Base-by-base conservation (phyloP, 2,888 invertebrate species). In the Morinoia aosen region DNA sequence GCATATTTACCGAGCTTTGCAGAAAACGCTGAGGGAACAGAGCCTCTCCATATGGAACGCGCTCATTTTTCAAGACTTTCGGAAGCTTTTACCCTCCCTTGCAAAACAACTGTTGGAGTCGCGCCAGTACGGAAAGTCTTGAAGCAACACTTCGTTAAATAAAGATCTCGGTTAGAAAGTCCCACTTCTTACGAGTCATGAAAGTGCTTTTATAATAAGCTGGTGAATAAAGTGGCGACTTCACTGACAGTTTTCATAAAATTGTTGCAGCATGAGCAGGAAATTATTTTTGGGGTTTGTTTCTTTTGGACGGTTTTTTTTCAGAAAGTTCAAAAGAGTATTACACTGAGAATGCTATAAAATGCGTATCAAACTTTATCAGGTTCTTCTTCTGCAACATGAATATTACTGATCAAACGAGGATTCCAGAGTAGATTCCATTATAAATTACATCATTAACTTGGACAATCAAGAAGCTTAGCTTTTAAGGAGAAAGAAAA, bases 1-100 rank as follows among this genome's bases (percentile, higher is more conserved):
- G 57, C 57, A 93, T 93, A 93, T 93, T 93, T 57, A 93, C 93
- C 39, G 33, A 93, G 93, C 57, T n/a, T 93, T 57, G 56, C 93
- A 93, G 57, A 93, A 93, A 93, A 90, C 90, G 93, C 48, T 93
- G 25, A 33, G 33, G 57, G 48, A 93, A 93, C 33, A 57, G 57
- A 33, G 93, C 57, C 57, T 57, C 76, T 56, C 93, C 93, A 93
- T 93, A 93, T 57, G 93, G 93, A 57, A 93, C 57, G 93, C 48
- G 33, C 33, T 57, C 93, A 25, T 93, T 93, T 57, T 57, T 93
- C 93, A 57, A 48, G 90, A 40, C 90, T 48, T 39, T 90, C 90
- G 40, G 90, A 76, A 76, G 76, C 76, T 76, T 76, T 76, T 76
- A 76, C 76, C 76, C 76, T 76, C 33, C 76, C 76, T 76, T 76